Percentiles rank a stretch among this genome's conserved stretches.
These are phyloP conservation scores for Odontocerum albicorne DNA, from an alignment of 2,888 invertebrate genomes.

Conservation along the genomic window DNA sequence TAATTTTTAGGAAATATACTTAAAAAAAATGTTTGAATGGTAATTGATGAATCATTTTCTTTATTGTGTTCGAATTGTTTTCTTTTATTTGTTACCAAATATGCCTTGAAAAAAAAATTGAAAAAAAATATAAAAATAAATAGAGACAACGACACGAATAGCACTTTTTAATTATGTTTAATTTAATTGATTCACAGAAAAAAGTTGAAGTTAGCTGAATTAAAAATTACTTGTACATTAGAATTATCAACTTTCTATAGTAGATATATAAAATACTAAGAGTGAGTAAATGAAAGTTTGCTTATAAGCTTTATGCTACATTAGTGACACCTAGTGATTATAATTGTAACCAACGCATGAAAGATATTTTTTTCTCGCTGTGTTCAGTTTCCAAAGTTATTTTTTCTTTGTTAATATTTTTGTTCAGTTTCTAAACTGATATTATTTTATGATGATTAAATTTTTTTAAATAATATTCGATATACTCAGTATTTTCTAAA, in stretches of 20 bases:
- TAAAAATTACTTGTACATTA: conserved; percentile 26
- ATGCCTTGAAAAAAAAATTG: conserved; percentile 35
- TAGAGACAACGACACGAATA: conserved; percentile 40
- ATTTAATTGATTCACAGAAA: conserved; percentile 37
- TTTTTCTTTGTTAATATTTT: too few relatives aligned
- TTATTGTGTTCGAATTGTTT: too few relatives aligned
- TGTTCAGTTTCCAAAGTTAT: too few relatives aligned
- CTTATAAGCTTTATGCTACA: conserved; percentile 41
- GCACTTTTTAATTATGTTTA: conserved; percentile 37
- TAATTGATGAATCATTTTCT: too few relatives aligned
- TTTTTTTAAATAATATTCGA: too few relatives aligned
- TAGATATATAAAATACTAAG: conserved; percentile 22
- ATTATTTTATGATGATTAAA: too few relatives aligned
- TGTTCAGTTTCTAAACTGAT: too few relatives aligned
- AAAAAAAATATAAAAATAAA: conserved; percentile 37
- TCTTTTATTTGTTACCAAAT: conserved; percentile 29
- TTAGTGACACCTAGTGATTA: conserved; percentile 60
- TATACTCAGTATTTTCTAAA: too few relatives aligned
- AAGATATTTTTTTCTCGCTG: too few relatives aligned
- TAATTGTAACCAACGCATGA: conserved; percentile 43
- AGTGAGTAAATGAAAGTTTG: conserved; percentile 30
- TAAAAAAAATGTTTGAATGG: too few relatives aligned
- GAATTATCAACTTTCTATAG: conserved; percentile 32
- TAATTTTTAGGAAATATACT: too few relatives aligned
- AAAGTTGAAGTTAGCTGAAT: conserved; percentile 37